A percentile compares a stretch with the other conserved stretches of the same genome.
Conservation (phyloP, 2,113 vertebrate species). For the Glaucomys volans region DNA sequence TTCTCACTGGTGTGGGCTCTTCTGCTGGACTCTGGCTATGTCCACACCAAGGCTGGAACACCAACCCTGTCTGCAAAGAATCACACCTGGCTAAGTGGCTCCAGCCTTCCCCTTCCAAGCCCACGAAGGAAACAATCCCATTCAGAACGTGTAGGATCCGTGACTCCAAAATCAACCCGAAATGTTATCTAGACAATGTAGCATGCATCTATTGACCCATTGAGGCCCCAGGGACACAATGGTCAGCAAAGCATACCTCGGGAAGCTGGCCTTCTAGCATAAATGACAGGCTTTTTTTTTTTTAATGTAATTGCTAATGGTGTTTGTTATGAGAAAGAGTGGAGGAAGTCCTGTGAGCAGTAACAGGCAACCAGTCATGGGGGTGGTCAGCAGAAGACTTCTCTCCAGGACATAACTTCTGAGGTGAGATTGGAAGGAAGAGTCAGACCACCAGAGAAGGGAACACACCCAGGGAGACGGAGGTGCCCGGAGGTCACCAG, state of each 20-base stretch:
- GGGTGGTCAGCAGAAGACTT: background rate
- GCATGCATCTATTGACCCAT: no score
- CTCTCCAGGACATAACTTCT: background rate
- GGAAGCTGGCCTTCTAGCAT: background rate
- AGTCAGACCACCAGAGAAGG: background rate
- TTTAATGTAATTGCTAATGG: no score
- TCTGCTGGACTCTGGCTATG: background rate
- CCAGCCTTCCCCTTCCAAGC: background rate
- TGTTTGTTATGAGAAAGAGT: background rate
- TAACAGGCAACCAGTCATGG: background rate
- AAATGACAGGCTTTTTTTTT: background rate
- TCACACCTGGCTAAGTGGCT: background rate
- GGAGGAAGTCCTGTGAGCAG: background rate
- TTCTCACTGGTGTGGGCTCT: background rate
- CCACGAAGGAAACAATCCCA: background rate
- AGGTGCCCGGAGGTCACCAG: background rate
- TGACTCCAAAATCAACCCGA: background rate
- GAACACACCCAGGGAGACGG: background rate
- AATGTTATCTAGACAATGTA: background rate
- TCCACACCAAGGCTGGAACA: background rate
- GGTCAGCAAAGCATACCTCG: background rate
- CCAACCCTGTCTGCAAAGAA: background rate
- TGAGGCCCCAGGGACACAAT: background rate
- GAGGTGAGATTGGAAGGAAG: background rate
- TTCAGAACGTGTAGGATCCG: background rate